Base-by-base conservation (phyloP, 2,888 invertebrate species). In the Parascotia fuliginaria region DNA sequence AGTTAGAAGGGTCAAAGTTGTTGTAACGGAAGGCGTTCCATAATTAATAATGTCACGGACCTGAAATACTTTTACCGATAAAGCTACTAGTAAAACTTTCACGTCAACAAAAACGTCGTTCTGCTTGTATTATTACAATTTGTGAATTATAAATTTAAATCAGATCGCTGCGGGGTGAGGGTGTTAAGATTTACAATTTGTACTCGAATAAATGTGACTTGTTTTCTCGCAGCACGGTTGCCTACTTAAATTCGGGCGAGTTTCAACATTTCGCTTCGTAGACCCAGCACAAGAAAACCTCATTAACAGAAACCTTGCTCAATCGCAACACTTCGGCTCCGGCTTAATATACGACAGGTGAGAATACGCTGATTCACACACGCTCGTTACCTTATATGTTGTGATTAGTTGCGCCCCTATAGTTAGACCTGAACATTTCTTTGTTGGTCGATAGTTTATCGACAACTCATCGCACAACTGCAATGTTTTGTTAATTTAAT, bases 281-380 rank as follows among this genome's bases (percentile, higher is more conserved):
- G 97, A 97, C 86, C 96, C 97, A 16, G 94, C 95, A 47, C 95
- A 96, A 60, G 97, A 97, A 86, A 96, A 95, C 66, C 93, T 96
- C 65, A 95, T 95, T 72, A 94, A 96, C 79, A 93, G 95, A 70
- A 95, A 96, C 75, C 94, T 96, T 52, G 95, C 96, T 38, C 95
- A 95, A 68, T 95, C 94, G 29, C 93, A 94, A 64, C 94, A 95
- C 81, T 92, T 94, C 85, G 95, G 95, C 73, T 96, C 95, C 69
- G 94, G 95, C 54, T 96, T 96, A 73, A 94, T 96, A 59, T 97
- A 97, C 83, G 97, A 97, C 89, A 96, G 97, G 97, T 97, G 81
- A 92, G 89, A 75, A 43, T 52, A 15, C 49, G 34, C 37, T 34
- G 43, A 34, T 29, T 37, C 37, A 28, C 37, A 41, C 55, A 40